Evolutionary conservation across 2,797 vertebrate species (phyloP), one percentile per base, ranked within the genome.

Genomic region (Denticeps clupeoides): DNA sequence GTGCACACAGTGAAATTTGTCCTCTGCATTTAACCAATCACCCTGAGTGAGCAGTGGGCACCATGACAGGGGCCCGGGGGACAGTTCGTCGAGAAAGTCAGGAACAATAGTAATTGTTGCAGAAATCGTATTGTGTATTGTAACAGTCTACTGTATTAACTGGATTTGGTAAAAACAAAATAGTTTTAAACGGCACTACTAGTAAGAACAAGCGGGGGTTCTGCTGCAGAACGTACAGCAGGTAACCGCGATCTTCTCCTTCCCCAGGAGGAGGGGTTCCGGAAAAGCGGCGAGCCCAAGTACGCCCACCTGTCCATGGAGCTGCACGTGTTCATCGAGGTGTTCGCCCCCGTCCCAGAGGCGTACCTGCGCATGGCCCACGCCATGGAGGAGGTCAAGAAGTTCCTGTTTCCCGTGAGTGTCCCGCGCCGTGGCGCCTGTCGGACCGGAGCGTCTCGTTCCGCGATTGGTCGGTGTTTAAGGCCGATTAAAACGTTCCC

Each of bases 341-440:
- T 97, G 4, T 97, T 93, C 19, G 91, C 91, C 10, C 91, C 93
- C 0, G 89, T 92, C 1, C 93, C 93, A 1, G 94, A 97, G 32
- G 92, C 91, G 3, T 98, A 97, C 53, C 79, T 91, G 59, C 89
- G 94, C 35, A 98, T 98, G 93, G 91, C 91, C 10, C 90, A 96
- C 2, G 93, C 93, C 49, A 97, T 97, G 93, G 91, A 95, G 59
- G 92, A 97, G 64, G 90, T 96, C 58, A 97, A 98, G 76, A 98
- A 97, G 60, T 97, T 97, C 71, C 84, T 98, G 4, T 92, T 96
- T 33, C 94, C 94, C 1, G 94, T 98, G 74, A 65, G 89, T 25
- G 1, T 5, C 24, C 24, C 7, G 25, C 24, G 4, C 25, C 7
- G 7, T 24, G 25, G 7, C 24, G 23, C 2, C 18, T 18, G 19